These are phyloP conservation scores for Silurus lanzhouensis DNA, from an alignment of 2,797 vertebrate species.

Conservation along the genomic window DNA sequence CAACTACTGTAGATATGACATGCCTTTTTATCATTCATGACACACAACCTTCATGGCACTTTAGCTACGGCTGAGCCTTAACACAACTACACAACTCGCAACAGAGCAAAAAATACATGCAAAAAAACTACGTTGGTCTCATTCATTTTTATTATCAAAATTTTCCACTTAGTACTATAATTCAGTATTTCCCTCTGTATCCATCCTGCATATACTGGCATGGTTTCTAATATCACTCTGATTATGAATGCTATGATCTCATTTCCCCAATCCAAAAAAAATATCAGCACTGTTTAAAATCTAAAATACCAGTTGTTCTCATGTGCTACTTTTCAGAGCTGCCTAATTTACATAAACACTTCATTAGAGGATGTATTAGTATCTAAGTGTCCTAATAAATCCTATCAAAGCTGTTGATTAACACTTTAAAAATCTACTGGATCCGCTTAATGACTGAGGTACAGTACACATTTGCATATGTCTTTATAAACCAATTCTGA, in stretches of 20 bases:
- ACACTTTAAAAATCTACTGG: neutral
- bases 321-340: neutral
- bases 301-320: neutral
- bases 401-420: neutral
- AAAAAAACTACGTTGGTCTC: neutral
- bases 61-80: neutral
- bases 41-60: neutral
- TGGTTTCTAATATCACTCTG: neutral
- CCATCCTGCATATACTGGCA: neutral
- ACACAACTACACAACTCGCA: neutral
- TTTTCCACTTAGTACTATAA: neutral
- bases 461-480: neutral
- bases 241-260: neutral
- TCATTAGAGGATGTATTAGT: neutral
- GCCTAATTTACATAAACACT: constrained; percentile 12
- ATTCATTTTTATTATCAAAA: neutral
- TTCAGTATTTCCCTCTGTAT: constrained; percentile 17
- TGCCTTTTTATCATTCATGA: neutral
- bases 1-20: neutral
- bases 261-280: neutral
- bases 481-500: too few species aligned
- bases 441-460: neutral
- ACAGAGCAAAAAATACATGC: neutral
- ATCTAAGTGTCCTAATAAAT: neutral
- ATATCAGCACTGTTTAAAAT: neutral